These are phyloP conservation scores for Thaumatotibia leucotreta DNA, from an alignment of 1,140 invertebrate genomes.

Conservation along the genomic window DNA sequence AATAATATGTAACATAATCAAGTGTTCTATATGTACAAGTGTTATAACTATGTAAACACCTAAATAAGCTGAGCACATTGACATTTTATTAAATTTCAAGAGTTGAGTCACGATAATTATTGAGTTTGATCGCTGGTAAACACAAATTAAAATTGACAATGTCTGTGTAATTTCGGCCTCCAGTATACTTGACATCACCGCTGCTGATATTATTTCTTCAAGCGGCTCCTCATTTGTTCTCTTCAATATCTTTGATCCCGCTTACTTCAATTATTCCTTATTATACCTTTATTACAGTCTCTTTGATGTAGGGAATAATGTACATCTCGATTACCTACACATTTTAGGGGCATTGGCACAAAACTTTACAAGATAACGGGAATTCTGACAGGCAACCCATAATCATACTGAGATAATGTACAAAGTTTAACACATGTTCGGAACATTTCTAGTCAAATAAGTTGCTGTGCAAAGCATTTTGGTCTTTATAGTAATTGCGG, in stretches of 20 bases:
- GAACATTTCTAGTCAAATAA: neutral
- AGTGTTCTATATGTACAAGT: no score
- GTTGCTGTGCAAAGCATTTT: neutral
- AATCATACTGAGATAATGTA: slow-evolving; percentile 9
- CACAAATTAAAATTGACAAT: no score
- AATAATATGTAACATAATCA: no score
- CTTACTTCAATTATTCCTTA: neutral
- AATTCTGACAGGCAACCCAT: slow-evolving; percentile 1
- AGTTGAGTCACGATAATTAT: no score
- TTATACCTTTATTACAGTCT: neutral
- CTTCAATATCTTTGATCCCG: neutral
- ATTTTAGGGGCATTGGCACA: neutral
- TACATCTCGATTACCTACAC: neutral
- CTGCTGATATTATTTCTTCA: neutral
- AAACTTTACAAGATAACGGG: neutral
- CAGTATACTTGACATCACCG: no score
- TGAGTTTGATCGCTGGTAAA: no score
- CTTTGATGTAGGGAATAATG: neutral
- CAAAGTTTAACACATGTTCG: neutral
- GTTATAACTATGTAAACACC: no score
- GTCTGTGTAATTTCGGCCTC: no score
- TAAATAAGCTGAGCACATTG: no score
- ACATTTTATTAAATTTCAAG: no score
- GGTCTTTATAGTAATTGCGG: neutral
- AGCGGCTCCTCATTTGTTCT: neutral